A percentile compares a stretch with the other conserved stretches of the same genome.
Evolutionary conservation across 2,113 vertebrate species (phyloP).

Genomic region (Puffinus mauretanicus): DNA sequence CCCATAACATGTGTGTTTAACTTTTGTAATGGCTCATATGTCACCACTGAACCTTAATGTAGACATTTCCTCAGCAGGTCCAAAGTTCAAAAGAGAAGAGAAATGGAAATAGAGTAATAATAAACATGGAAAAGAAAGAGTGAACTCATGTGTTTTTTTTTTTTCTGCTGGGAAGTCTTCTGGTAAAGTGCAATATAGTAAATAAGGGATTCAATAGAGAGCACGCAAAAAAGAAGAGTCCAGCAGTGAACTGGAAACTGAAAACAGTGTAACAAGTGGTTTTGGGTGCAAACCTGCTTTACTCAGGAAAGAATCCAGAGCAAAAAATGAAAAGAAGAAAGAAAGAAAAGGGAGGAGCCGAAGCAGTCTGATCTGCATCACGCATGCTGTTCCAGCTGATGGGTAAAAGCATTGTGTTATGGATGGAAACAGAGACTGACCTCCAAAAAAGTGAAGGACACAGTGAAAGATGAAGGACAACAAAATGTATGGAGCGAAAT

Average conservation of each 20-base stretch:
- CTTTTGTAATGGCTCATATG: not conserved
- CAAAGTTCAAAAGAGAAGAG: not conserved
- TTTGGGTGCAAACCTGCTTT: not conserved
- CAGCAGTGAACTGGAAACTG: not conserved
- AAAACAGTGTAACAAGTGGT: not conserved
- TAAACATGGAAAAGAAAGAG: not conserved
- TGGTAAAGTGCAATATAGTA: not conserved
- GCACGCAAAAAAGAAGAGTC: not conserved
- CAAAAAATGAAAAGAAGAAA: not conserved
- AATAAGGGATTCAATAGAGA: not conserved
- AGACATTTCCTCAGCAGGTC: not conserved
- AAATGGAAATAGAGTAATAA: not conserved
- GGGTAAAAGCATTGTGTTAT: not conserved
- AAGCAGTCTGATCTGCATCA: not conserved
- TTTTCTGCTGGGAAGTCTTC: not conserved
- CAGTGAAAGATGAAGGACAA: not conserved
- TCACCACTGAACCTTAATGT: not conserved
- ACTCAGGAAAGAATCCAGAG: not conserved
- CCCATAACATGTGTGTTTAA: not conserved
- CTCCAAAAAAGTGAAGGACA: not conserved
- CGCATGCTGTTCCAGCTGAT: accelerated
- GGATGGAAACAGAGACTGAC: not conserved
- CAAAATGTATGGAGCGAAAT: not conserved
- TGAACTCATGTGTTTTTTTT: not conserved
- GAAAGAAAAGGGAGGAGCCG: not conserved